phyloP scores from a whole-genome alignment of 2,888 invertebrate genomes.

The Platerodrilus igneus region DNA sequence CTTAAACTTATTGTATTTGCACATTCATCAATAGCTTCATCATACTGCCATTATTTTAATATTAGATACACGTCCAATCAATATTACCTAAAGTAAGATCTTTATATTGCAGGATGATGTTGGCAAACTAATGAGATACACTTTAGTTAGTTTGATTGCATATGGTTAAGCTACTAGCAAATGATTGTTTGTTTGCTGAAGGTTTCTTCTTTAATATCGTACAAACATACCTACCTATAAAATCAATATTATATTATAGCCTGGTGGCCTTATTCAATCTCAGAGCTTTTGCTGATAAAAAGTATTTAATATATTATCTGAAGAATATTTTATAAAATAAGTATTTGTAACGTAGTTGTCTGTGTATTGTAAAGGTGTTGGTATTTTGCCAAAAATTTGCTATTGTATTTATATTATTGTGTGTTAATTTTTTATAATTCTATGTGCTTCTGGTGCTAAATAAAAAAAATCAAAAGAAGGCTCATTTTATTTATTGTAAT shows the following conservation, averaged over 20 bases:
- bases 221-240: too few relatives aligned
- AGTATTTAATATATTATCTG: slow-evolving; percentile 22
- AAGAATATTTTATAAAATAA: not conserved
- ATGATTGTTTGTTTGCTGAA: slow-evolving; percentile 11
- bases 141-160: slow-evolving; percentile 56
- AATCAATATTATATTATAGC: too few relatives aligned
- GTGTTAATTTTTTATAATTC: slow-evolving; percentile 14
- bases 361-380: too few relatives aligned
- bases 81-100: too few relatives aligned
- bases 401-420: slow-evolving; percentile 8
- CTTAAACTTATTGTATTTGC: slow-evolving; percentile 22
- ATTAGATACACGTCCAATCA: slow-evolving; percentile 16
- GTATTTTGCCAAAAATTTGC: too few relatives aligned
- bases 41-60: slow-evolving; percentile 37
- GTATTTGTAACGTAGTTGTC: too few relatives aligned
- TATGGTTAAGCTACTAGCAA: slow-evolving; percentile 35
- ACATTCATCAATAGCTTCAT: slow-evolving; percentile 36
- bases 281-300: slow-evolving; percentile 28
- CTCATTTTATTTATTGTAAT: not conserved
- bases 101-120: slow-evolving; percentile 63
- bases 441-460: slow-evolving; percentile 18
- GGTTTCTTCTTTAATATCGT: too few relatives aligned
- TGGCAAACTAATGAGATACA: slow-evolving; percentile 59
- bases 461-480: slow-evolving; percentile 2
- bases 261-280: slow-evolving; percentile 36